Conservation (phyloP, 2,797 vertebrate species). For the Momotus momota region DNA sequence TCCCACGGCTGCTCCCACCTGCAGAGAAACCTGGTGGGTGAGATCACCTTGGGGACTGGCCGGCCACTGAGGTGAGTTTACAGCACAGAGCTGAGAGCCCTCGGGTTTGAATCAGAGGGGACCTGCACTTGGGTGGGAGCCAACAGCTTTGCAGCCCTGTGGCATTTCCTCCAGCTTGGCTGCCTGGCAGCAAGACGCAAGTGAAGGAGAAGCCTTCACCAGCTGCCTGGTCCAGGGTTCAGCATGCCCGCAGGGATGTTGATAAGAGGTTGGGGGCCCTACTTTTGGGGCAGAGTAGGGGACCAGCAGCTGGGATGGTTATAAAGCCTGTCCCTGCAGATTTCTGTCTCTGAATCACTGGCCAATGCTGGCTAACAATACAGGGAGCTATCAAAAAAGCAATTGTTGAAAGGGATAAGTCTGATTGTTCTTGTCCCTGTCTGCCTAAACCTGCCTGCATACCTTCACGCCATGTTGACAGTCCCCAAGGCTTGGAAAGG, state of each 20-base stretch:
- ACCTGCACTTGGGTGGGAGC: neutral
- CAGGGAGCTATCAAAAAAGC: conserved; percentile 11
- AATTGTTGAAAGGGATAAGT: neutral
- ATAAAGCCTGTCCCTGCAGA: neutral
- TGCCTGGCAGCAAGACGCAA: neutral
- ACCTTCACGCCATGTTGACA: neutral
- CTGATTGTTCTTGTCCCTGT: conserved; percentile 23
- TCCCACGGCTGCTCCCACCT: neutral
- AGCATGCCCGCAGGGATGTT: rapidly evolving
- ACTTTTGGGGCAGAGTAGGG: neutral
- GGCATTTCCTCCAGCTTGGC: neutral
- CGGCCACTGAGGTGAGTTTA: rapidly evolving
- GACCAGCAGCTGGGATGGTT: neutral
- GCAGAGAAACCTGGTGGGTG: neutral
- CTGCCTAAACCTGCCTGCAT: conserved; percentile 41
- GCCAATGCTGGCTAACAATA: neutral
- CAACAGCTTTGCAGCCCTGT: neutral
- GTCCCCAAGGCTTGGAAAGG: conserved; percentile 20
- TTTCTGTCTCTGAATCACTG: neutral
- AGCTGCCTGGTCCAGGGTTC: neutral
- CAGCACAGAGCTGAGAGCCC: neutral
- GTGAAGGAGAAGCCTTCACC: neutral
- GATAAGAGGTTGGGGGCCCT: too few relatives aligned
- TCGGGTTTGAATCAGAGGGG: rapidly evolving
- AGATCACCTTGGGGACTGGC: neutral